Conservation (phyloP, 2,888 invertebrate genomes). For the Lycophotia porphyrea region DNA sequence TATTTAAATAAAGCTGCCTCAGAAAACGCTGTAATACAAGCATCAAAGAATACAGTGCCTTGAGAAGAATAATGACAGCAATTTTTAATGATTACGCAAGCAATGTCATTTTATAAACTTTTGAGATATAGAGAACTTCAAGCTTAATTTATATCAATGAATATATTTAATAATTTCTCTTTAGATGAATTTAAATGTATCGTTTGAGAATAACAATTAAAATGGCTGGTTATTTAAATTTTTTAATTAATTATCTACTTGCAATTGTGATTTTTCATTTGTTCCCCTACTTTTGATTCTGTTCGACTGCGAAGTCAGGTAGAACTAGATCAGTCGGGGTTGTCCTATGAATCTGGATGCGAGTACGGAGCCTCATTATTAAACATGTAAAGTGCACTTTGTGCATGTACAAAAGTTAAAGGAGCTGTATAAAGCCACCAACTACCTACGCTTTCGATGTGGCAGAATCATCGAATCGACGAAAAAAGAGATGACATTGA, state of each 20-base stretch:
- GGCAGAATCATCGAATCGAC: not conserved
- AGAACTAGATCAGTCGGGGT: not conserved
- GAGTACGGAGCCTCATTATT: not conserved
- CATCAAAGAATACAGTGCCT: slow-evolving; percentile 7
- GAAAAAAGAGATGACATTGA: not conserved
- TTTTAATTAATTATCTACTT: not conserved
- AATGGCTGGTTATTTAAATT: not conserved
- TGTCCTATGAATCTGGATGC: not conserved
- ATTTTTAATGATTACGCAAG: slow-evolving; percentile 4
- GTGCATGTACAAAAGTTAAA: not conserved
- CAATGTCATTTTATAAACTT: not conserved
- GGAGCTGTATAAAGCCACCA: not conserved
- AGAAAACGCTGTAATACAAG: not conserved
- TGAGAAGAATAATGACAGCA: not conserved
- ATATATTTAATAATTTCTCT: not conserved
- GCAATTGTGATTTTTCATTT: not conserved
- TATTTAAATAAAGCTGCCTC: not conserved
- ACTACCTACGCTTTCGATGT: not conserved
- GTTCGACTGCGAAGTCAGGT: not conserved
- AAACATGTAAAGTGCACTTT: not conserved
- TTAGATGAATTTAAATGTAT: not conserved
- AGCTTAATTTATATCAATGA: not conserved
- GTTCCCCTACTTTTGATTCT: not conserved
- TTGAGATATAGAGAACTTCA: not conserved
- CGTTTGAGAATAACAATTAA: not conserved